Base-by-base conservation (phyloP, 1,140 invertebrate species). In the Ganaspis sp. region DNA sequence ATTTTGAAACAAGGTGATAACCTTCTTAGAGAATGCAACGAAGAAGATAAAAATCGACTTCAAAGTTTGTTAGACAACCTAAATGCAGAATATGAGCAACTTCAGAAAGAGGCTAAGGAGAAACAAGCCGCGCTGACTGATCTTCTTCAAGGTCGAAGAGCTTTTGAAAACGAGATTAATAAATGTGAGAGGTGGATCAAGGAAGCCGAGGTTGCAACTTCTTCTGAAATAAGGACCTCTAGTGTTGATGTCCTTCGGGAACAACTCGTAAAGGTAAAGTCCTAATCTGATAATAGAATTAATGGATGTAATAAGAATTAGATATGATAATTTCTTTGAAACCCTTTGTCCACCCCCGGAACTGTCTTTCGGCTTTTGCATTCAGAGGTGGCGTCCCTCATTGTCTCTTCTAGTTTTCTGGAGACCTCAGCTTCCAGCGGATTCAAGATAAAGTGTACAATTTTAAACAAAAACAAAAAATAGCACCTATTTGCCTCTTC, bases 111-210 rank as follows among this genome's bases (percentile, higher is more conserved):
- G 82, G 93, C 94, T 15, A 92, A 94, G 72, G 94, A 96, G 79
- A 96, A 96, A 81, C 93, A 96, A 78, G 93, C 93, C 21, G 93
- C 94, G 5, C 87, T 97, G 5, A 93, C 92, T 29, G 95, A 96
- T 90, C 90, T 96, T 11, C 88, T 97, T 11, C 93, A 95, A 88
- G 94, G 94, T 19, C 93, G 97, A 81, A 95, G 94, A 87, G 92
- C 94, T 17, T 96, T 98, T 84, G 96, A 98, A 89, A 94, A 93
- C 72, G 94, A 96, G 76, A 92, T 96, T 54, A 94, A 96, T 74
- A 94, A 95, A 81, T 96, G 95, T 86, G 93, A 95, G 79, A 94
- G 96, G 79, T 98, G 96, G 96, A 91, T 97, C 19, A 95, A 96
- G 71, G 95, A 98, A 92, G 96, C 96, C 64, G 96, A 98, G 91